Evolutionary conservation across 1,140 invertebrate species (phyloP).

Genomic region (Drosophila aff.): DNA sequence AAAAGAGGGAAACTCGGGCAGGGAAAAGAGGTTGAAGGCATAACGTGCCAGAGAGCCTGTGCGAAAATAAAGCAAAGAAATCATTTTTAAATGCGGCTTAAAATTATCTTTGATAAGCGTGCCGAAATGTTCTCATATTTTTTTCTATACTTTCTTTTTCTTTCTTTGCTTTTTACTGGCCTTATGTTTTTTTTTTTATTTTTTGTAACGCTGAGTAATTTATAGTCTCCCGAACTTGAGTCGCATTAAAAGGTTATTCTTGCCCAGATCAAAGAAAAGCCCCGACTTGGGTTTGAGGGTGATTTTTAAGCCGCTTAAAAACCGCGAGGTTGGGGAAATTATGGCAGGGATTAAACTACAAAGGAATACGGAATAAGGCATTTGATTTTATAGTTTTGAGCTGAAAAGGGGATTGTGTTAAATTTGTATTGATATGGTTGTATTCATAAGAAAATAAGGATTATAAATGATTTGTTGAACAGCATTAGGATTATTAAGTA

Average conservation of each 20-base stretch:
- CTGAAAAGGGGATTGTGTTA: not conserved
- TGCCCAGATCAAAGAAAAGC: conserved; percentile 39
- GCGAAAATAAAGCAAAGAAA: conserved; percentile 66
- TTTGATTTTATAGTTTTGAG: conserved; percentile 12
- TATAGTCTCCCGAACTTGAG: conserved; percentile 44
- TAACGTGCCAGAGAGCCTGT: conserved; percentile 7
- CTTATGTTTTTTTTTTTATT: not conserved
- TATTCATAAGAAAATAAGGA: not conserved
- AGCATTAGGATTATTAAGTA: not conserved
- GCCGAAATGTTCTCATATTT: conserved; percentile 59
- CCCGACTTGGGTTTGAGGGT: not conserved
- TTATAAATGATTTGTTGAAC: not conserved
- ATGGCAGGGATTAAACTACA: not conserved
- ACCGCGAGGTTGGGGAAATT: conserved; percentile 20
- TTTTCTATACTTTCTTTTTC: conserved; percentile 14
- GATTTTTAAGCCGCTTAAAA: conserved; percentile 47
- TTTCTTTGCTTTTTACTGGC: conserved; percentile 2
- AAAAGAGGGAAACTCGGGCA: conserved; percentile 23
- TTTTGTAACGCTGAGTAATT: conserved; percentile 59
- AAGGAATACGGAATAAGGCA: conserved; percentile 1
- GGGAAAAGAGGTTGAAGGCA: not conserved
- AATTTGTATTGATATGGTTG: conserved; percentile 3
- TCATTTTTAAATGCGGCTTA: conserved; percentile 79
- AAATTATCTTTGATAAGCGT: conserved; percentile 79
- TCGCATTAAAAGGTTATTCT: conserved; percentile 47